Base-by-base conservation (phyloP, 2,113 vertebrate genomes). In the Syngnathus scovelli region DNA sequence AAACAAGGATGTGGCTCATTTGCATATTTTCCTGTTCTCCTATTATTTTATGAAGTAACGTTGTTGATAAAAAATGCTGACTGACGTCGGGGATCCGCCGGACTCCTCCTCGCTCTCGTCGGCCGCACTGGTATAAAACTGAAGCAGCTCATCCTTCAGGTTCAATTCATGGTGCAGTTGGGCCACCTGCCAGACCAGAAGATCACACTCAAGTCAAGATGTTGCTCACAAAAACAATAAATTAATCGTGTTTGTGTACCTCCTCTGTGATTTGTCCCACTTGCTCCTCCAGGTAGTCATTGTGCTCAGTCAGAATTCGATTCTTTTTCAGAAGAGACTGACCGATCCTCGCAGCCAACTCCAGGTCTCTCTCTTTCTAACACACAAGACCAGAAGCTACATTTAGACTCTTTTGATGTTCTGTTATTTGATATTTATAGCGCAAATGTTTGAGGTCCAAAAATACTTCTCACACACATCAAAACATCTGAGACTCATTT, bases 301-400 rank as follows among this genome's bases (percentile, higher is more conserved):
- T 98, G 80, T 95, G 94, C 87, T 98, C 95, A 0, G 94, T 94
- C 61, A 99, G 89, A 6, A 85, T 89, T 67, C 90, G 92, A 84
- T 98, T 99, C 90, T 98, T 99, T 92, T 96, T 98, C 54, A 99
- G 72, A 63, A 98, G 91, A 0, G 97, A 97, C 83, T 99, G 97
- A 76, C 97, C 97, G 11, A 99, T 99, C 59, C 92, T 93, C 56
- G 97, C 97, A 27, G 97, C 94, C 87, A 99, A 86, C 85, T 99
- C 97, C 85, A 99, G 81, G 86, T 99, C 97, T 70, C 97, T 91
- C 89, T 98, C 96, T 96, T 98, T 99, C 97, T 99, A 66, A 48
- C 3, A n/a, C 2, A 55, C 13, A 19, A 60, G 12, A 49, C 11
- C 27, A 58, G 13, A 68, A 39, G 61, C n/a, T 19, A 48, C 9